phyloP scores from a whole-genome alignment of 2,113 vertebrate species.

The Sorex fumeus region DNA sequence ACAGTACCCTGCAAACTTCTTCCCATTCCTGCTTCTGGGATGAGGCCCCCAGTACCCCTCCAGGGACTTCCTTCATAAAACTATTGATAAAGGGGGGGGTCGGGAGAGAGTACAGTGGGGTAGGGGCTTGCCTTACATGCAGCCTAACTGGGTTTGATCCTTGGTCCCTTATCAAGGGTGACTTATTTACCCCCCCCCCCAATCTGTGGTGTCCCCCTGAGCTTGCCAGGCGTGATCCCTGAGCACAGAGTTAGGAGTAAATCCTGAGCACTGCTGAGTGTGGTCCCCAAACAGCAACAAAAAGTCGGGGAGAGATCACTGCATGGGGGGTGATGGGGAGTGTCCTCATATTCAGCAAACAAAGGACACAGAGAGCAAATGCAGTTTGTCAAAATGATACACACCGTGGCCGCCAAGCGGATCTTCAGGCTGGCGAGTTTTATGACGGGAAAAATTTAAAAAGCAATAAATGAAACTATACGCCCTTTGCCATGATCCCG shows the following conservation, averaged over 20 bases:
- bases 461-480: background rate
- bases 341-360: background rate
- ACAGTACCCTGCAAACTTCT: background rate
- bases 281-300: too few species aligned
- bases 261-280: too few species aligned
- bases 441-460: background rate
- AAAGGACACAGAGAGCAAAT: background rate
- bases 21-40: background rate
- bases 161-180: too few species aligned
- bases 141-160: too few species aligned
- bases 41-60: background rate
- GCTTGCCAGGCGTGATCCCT: too few species aligned
- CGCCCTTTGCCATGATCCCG: background rate
- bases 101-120: too few species aligned
- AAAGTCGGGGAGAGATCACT: too few species aligned
- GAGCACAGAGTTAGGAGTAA: too few species aligned
- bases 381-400: background rate
- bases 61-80: conserved; percentile 17
- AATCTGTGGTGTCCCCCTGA: too few species aligned
- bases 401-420: rapidly evolving
- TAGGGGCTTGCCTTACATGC: too few species aligned
- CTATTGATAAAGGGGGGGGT: background rate
- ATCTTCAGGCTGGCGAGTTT: background rate
- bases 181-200: too few species aligned
- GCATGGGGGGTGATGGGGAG: background rate